Evolutionary conservation across 2,797 vertebrate species (phyloP).

Genomic region (Phrynocephalus forsythii): DNA sequence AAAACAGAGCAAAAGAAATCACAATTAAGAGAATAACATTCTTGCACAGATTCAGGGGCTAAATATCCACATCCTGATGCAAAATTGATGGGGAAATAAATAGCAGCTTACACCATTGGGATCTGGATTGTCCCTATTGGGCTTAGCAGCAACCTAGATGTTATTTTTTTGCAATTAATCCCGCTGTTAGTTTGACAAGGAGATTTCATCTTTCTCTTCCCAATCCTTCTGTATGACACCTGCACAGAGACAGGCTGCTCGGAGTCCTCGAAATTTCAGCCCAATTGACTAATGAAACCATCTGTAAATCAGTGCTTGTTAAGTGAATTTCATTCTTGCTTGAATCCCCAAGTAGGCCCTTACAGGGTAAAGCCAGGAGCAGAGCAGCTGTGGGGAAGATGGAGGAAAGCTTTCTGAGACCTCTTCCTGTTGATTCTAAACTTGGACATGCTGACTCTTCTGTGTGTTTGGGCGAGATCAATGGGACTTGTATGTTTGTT

Average conservation of each 20-base stretch:
- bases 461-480: background rate
- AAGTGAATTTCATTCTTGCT: constrained; percentile 16
- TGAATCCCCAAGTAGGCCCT: background rate
- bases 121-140: constrained; percentile 1
- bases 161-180: constrained; percentile 11
- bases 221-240: constrained; percentile 11
- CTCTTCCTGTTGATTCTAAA: background rate
- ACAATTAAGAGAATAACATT: background rate
- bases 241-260: constrained; percentile 18
- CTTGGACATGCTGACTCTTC: background rate
- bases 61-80: background rate
- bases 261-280: constrained; percentile 10
- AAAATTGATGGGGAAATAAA: background rate
- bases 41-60: background rate
- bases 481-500: no score
- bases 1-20: background rate
- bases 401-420: background rate
- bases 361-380: background rate
- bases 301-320: constrained; percentile 9
- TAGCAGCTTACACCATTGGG: background rate
- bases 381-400: background rate
- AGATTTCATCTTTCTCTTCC: constrained; percentile 24
- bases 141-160: background rate
- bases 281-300: background rate
- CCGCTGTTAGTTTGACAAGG: constrained; percentile 25